Percentiles rank a stretch among this genome's conserved stretches.
Evolutionary conservation across 2,113 vertebrate species (phyloP).

Genomic region (Lophotis ruficrista): DNA sequence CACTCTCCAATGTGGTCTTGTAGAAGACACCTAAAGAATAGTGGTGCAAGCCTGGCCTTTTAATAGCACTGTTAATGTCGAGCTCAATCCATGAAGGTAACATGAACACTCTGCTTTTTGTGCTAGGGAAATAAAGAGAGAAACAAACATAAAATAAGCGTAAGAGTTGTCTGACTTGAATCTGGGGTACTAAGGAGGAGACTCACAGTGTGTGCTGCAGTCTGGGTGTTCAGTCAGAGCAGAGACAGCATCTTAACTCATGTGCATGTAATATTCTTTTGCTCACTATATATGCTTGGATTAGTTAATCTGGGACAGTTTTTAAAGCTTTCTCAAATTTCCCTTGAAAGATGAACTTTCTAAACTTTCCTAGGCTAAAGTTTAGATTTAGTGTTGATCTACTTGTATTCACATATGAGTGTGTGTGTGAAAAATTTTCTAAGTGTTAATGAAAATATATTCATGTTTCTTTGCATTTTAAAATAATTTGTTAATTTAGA

Average conservation of each 20-base stretch:
- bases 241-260: neutral
- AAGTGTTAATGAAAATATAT: neutral
- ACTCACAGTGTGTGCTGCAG: neutral
- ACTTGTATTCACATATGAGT: neutral
- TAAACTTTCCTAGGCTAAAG: neutral
- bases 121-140: neutral
- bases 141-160: neutral
- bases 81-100: neutral
- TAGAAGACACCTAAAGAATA: neutral
- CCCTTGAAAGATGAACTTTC: neutral
- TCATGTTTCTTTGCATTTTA: neutral
- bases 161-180: neutral
- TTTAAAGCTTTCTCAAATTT: neutral
- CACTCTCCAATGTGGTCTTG: neutral
- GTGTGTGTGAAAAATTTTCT: neutral
- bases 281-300: accelerated
- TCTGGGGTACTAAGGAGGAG: neutral
- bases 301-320: neutral
- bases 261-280: neutral
- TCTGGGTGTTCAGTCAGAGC: neutral
- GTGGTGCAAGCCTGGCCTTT: neutral
- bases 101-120: neutral
- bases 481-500: neutral
- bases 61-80: neutral
- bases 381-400: neutral